phyloP scores from a whole-genome alignment of 2,888 invertebrate species.

The Amorpha juglandis region DNA sequence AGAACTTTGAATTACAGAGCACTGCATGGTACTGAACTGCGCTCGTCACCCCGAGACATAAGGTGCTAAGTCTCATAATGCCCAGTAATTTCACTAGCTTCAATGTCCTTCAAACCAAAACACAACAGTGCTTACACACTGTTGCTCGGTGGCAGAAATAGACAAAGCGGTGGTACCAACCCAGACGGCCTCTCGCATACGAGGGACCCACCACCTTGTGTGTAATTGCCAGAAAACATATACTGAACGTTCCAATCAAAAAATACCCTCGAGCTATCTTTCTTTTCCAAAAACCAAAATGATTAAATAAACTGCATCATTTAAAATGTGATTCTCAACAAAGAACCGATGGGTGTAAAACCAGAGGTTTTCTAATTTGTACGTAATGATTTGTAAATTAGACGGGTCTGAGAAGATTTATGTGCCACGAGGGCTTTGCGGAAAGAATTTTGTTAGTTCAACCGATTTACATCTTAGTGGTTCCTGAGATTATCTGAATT shows the following conservation, averaged over 20 bases:
- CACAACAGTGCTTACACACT: too few species aligned
- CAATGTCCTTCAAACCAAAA: too few species aligned
- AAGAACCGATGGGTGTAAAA: slow-evolving; percentile 31
- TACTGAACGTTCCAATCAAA: background rate
- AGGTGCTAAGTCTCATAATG: too few species aligned
- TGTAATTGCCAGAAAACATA: too few species aligned
- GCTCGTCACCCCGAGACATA: too few species aligned
- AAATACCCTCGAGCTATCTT: background rate
- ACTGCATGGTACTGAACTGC: too few species aligned
- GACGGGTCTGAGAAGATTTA: slow-evolving; percentile 42
- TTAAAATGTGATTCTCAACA: slow-evolving; percentile 29
- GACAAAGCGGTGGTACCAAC: too few species aligned
- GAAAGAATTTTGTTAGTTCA: slow-evolving; percentile 31
- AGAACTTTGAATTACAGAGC: too few species aligned
- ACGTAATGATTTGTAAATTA: slow-evolving; percentile 50
- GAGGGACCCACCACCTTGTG: too few species aligned
- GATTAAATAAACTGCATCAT: background rate
- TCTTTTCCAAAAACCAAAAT: background rate
- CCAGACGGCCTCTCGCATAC: too few species aligned
- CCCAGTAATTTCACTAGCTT: too few species aligned
- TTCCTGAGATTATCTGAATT: slow-evolving; percentile 6
- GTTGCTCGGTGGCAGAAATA: too few species aligned
- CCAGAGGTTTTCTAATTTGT: slow-evolving; percentile 39
- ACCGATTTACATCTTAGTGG: slow-evolving; percentile 25
- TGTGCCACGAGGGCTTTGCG: slow-evolving; percentile 29